A percentile compares a stretch with the other conserved stretches of the same genome.
Evolutionary conservation across 2,113 vertebrate genomes (phyloP).

Genomic region (Uropsilus gracilis): DNA sequence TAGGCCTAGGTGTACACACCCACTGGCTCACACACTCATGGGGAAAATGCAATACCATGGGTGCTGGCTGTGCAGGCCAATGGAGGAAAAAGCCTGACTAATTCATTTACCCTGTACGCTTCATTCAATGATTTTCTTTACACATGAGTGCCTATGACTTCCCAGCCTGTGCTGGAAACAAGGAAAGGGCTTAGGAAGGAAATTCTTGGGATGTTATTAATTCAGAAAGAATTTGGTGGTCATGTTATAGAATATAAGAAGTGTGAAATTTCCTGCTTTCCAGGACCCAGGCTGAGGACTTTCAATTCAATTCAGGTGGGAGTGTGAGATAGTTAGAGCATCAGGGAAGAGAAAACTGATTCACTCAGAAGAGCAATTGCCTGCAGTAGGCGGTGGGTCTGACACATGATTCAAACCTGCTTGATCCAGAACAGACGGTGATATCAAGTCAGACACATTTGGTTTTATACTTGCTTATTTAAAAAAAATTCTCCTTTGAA

Average conservation of each 20-base stretch:
- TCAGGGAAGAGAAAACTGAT: too few relatives aligned
- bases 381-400: too few relatives aligned
- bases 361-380: too few relatives aligned
- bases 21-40: too few relatives aligned
- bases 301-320: not conserved
- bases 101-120: too few relatives aligned
- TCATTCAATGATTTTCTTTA: not conserved
- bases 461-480: not conserved
- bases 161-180: not conserved
- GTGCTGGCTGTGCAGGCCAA: too few relatives aligned
- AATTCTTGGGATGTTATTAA: not conserved
- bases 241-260: not conserved
- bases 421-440: not conserved
- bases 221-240: not conserved
- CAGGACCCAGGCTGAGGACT: not conserved
- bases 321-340: not conserved
- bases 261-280: not conserved
- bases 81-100: too few relatives aligned
- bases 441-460: not conserved
- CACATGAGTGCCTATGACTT: not conserved
- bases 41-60: too few relatives aligned
- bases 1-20: too few relatives aligned
- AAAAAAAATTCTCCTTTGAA: conserved; percentile 39
- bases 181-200: not conserved
- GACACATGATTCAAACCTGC: not conserved